Evolutionary conservation across 1,140 invertebrate species (phyloP).

Genomic region (Drosophila neocordata): DNA sequence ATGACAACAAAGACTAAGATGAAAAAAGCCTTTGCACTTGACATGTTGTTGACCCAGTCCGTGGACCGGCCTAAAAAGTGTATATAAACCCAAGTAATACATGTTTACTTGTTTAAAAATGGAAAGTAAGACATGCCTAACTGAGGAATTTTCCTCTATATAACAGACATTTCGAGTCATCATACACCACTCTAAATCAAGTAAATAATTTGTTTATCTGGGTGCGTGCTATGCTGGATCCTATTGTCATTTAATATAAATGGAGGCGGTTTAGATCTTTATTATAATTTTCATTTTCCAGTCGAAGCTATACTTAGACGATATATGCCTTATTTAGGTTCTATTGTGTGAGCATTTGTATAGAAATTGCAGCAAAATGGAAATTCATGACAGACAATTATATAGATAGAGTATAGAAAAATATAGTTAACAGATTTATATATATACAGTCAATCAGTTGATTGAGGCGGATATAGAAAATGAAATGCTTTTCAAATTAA

Average conservation of each 20-base stretch:
- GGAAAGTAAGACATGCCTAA: constrained; percentile 41
- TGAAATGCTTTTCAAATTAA: too few species aligned
- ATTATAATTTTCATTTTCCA: constrained; percentile 18
- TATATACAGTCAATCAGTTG: background rate
- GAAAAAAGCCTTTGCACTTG: constrained; percentile 51
- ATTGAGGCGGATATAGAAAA: too few species aligned
- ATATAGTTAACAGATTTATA: too few species aligned
- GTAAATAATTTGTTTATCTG: constrained; percentile 12
- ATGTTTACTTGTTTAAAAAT: constrained; percentile 41
- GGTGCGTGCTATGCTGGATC: constrained; percentile 14
- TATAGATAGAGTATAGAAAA: too few species aligned
- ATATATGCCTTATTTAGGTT: background rate
- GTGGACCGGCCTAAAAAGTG: constrained; percentile 22
- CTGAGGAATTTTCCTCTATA: constrained; percentile 4
- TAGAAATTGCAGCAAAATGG: background rate
- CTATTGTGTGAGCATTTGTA: constrained; percentile 7
- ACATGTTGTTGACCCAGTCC: constrained; percentile 77
- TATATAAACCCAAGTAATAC: constrained; percentile 21
- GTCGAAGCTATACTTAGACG: constrained; percentile 1
- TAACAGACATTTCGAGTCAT: background rate
- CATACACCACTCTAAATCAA: background rate
- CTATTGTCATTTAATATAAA: constrained; percentile 46
- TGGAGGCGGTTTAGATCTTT: constrained; percentile 42
- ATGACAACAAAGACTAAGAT: constrained; percentile 10
- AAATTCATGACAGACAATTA: background rate